phyloP scores from a whole-genome alignment of 2,113 vertebrate species.

The Carollia perspicillata region DNA sequence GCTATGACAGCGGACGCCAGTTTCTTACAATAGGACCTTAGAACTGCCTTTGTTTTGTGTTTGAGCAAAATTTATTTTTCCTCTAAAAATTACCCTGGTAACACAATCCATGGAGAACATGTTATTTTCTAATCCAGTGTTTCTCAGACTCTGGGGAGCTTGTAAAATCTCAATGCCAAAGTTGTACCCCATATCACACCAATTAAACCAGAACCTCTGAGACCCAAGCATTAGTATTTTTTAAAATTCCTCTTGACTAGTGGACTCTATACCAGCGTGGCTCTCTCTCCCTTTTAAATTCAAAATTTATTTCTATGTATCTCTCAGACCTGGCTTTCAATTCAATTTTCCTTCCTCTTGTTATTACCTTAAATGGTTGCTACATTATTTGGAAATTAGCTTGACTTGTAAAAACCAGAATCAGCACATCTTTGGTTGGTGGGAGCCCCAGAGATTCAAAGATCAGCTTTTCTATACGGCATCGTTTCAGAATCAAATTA shows the following conservation, averaged over 20 bases:
- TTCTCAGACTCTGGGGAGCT: not conserved
- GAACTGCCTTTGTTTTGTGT: not conserved
- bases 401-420: slow-evolving; percentile 43
- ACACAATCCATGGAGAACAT: not conserved
- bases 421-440: not conserved
- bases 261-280: not conserved
- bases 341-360: not conserved
- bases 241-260: not conserved
- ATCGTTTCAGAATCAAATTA: slow-evolving; percentile 52
- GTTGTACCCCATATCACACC: no score
- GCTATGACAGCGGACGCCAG: not conserved
- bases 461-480: slow-evolving; percentile 24
- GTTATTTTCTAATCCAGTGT: not conserved
- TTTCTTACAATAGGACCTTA: not conserved
- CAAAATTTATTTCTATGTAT: slow-evolving; percentile 33
- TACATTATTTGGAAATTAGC: slow-evolving; percentile 59
- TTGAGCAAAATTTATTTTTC: not conserved
- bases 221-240: not conserved
- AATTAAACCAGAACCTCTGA: not conserved
- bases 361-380: not conserved
- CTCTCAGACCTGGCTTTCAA: slow-evolving; percentile 45
- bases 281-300: slow-evolving; percentile 14
- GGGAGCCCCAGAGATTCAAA: slow-evolving; percentile 39
- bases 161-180: not conserved
- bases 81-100: not conserved